phyloP scores from a whole-genome alignment of 2,113 vertebrate genomes.

The Deroptyus accipitrinus region DNA sequence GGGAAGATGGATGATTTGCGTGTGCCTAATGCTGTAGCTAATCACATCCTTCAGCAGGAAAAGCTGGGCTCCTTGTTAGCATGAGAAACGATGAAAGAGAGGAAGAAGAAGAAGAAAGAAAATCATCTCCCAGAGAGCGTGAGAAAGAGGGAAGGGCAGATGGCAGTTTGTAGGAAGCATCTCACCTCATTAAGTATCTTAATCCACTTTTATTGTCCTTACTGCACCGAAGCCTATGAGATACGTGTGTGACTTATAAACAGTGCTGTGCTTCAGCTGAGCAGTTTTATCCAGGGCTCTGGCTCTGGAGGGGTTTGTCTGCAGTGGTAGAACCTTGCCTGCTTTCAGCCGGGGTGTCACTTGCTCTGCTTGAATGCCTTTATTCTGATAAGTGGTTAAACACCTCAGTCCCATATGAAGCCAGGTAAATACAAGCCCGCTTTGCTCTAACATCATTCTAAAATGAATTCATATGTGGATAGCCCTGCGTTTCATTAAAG shows the following conservation, averaged over 20 bases:
- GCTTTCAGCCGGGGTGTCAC: background rate
- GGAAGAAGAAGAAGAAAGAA: background rate
- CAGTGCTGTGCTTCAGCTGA: background rate
- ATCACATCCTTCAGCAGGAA: background rate
- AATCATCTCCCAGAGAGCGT: background rate
- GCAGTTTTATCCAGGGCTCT: background rate
- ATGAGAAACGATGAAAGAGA: background rate
- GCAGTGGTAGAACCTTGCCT: background rate
- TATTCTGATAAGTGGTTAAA: conserved; percentile 29
- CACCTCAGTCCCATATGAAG: background rate
- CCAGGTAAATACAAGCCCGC: background rate
- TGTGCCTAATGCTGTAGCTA: background rate
- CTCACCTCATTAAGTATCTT: conserved; percentile 49
- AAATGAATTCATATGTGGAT: background rate
- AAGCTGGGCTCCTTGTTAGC: background rate
- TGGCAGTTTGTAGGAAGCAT: background rate
- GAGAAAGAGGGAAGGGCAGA: background rate
- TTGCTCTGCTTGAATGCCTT: background rate
- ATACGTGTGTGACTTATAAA: conserved; percentile 41
- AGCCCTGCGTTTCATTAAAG: conserved; percentile 1
- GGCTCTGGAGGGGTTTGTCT: background rate
- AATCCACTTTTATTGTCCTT: conserved; percentile 42
- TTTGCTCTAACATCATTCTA: background rate
- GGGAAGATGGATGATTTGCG: background rate
- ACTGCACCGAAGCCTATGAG: background rate